These are phyloP conservation scores for Choloepus hoffmanni DNA, from an alignment of 2,113 vertebrate species.

Conservation along the genomic window DNA sequence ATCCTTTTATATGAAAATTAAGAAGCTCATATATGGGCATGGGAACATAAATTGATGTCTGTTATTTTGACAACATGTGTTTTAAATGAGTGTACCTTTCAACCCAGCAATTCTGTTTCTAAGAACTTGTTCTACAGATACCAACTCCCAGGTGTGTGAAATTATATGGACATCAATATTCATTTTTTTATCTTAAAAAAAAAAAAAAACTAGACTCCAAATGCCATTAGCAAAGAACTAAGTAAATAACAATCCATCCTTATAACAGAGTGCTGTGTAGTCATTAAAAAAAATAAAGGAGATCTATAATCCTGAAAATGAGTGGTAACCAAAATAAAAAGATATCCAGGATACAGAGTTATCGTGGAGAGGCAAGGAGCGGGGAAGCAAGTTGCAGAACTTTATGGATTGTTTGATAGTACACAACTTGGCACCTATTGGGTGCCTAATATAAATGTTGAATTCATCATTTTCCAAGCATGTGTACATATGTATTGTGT, in stretches of 20 bases:
- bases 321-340: neutral
- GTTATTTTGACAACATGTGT: neutral
- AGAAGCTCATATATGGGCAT: neutral
- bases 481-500: neutral
- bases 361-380: neutral
- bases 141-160: neutral
- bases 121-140: neutral
- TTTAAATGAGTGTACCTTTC: neutral
- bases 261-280: neutral
- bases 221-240: neutral
- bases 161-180: neutral
- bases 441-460: neutral
- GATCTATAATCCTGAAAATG: neutral
- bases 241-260: neutral
- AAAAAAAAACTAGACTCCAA: neutral
- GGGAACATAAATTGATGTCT: neutral
- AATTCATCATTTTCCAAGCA: neutral
- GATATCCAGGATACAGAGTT: neutral
- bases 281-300: neutral
- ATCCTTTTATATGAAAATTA: neutral
- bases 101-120: neutral
- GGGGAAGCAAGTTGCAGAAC: neutral
- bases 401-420: neutral
- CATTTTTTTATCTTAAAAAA: neutral
- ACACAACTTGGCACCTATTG: neutral